Evolutionary conservation across 2,797 vertebrate species (phyloP).

Genomic region (Podarcis lilfordi): DNA sequence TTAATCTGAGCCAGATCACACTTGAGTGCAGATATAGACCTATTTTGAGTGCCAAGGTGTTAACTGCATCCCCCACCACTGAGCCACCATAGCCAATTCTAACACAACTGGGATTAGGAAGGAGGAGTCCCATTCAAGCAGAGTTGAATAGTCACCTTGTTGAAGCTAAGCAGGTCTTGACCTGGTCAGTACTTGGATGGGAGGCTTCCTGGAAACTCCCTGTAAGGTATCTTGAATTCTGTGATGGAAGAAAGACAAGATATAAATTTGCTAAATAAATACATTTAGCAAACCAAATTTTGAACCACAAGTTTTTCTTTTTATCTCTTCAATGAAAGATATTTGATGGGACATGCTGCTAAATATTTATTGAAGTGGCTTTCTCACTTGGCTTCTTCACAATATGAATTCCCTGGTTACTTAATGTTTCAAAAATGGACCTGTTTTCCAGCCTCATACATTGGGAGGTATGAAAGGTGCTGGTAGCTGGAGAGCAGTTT

Average conservation of each 20-base stretch:
- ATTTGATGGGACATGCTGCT: not conserved
- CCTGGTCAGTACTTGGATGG: not conserved
- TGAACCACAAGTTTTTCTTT: not conserved
- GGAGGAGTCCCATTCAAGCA: too few relatives aligned
- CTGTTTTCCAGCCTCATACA: not conserved
- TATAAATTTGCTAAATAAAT: not conserved
- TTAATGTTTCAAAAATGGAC: conserved; percentile 13
- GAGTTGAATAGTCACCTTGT: not conserved
- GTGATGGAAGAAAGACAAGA: not conserved
- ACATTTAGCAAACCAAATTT: not conserved
- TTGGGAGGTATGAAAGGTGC: not conserved
- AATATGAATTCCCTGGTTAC: conserved; percentile 14
- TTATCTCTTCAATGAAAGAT: not conserved
- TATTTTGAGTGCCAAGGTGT: too few relatives aligned
- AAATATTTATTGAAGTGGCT: not conserved
- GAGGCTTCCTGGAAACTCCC: not conserved
- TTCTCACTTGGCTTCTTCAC: conserved; percentile 4
- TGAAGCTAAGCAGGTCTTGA: not conserved
- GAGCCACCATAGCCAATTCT: too few relatives aligned
- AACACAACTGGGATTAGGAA: too few relatives aligned
- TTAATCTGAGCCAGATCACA: too few relatives aligned
- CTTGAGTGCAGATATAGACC: too few relatives aligned
- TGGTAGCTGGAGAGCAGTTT: accelerated
- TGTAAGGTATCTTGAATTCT: not conserved
- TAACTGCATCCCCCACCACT: too few relatives aligned